phyloP scores from a whole-genome alignment of 2,888 invertebrate species.

The Catocala sponsa region DNA sequence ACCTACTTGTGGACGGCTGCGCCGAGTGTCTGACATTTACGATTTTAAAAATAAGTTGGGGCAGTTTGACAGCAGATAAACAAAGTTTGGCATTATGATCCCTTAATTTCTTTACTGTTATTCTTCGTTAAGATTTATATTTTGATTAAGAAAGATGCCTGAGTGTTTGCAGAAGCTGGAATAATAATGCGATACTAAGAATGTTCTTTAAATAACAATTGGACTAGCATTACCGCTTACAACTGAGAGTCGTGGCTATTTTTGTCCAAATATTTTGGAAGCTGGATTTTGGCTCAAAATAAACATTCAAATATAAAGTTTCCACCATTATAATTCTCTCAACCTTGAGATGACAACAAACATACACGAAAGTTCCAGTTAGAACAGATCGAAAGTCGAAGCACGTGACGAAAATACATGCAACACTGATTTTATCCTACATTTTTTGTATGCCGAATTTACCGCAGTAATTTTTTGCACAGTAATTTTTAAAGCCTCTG shows the following conservation, averaged over 20 bases:
- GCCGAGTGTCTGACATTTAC: slow-evolving; percentile 51
- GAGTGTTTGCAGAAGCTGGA: slow-evolving; percentile 1
- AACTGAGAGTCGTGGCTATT: slow-evolving; percentile 9
- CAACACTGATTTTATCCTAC: slow-evolving; percentile 19
- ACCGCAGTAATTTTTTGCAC: slow-evolving; percentile 25
- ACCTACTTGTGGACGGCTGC: slow-evolving; percentile 43
- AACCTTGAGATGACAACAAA: slow-evolving; percentile 12
- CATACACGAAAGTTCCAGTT: neutral
- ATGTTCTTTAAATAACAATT: slow-evolving; percentile 10
- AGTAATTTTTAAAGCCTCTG: slow-evolving; percentile 31
- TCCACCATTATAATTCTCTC: neutral
- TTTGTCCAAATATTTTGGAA: slow-evolving; percentile 8
- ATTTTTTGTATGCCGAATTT: slow-evolving; percentile 27
- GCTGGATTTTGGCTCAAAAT: neutral
- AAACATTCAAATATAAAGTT: neutral
- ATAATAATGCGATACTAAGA: slow-evolving; percentile 3
- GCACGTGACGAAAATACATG: slow-evolving; percentile 25
- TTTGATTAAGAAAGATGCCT: slow-evolving; percentile 6
- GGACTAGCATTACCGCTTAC: slow-evolving; percentile 5
- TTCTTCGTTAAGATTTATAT: slow-evolving; percentile 26
- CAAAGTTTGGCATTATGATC: slow-evolving; percentile 38
- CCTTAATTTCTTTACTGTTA: slow-evolving; percentile 33
- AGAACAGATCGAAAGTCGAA: slow-evolving; percentile 1
- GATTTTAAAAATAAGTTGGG: slow-evolving; percentile 50
- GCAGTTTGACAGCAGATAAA: slow-evolving; percentile 48